phyloP scores from a whole-genome alignment of 2,888 invertebrate species.

The Lasioglossum figueresi region DNA sequence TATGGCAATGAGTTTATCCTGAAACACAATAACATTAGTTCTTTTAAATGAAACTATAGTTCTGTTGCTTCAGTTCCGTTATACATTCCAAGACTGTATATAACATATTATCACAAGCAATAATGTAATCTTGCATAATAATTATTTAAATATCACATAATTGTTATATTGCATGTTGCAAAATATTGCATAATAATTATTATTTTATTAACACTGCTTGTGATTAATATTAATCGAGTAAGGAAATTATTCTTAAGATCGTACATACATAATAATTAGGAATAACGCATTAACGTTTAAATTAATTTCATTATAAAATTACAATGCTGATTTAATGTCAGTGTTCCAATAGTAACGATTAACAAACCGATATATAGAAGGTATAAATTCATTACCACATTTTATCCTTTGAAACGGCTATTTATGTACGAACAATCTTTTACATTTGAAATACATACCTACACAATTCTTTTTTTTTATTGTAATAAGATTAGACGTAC shows the following conservation, averaged over 20 bases:
- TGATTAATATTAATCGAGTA: conserved; percentile 10
- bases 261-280: not conserved
- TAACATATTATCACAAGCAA: conserved; percentile 13
- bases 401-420: conserved; percentile 8
- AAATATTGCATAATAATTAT: conserved; percentile 7
- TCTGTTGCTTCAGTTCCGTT: not conserved
- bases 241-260: not conserved
- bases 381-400: not conserved
- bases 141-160: not conserved
- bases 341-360: not conserved
- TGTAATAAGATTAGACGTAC: conserved; percentile 39
- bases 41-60: not conserved
- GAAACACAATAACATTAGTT: not conserved
- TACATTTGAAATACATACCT: not conserved
- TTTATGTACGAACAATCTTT: conserved; percentile 7
- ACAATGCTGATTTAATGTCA: not conserved
- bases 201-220: conserved; percentile 13
- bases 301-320: not conserved
- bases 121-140: not conserved
- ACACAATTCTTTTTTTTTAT: not conserved
- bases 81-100: conserved; percentile 19
- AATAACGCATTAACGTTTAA: not conserved
- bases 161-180: not conserved
- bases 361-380: not conserved
- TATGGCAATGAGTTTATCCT: conserved; percentile 11